Evolutionary conservation across 2,113 vertebrate species (phyloP), one percentile per base, ranked within the genome.

Genomic region (Phoenicopterus ruber): DNA sequence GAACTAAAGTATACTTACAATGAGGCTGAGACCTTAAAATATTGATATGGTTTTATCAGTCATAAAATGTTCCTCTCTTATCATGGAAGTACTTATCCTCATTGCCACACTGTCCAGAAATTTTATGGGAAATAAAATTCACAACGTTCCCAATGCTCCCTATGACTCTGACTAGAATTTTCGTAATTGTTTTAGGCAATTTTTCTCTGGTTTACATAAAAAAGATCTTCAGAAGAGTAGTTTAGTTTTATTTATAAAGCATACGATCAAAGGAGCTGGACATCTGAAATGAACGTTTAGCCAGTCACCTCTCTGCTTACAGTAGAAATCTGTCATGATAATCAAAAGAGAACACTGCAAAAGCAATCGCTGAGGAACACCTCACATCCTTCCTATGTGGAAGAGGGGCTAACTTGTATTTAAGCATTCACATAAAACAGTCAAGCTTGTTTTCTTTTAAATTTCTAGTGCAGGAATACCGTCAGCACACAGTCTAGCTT

Each of bases 141-240:
- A 34, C 9, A 78, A 17, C 13, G 36, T 9, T 88, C 11, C 18
- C 2, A 79, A 8, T 50, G 16, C 2, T 47, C 17, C 7, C 9
- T 22, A 25, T 25, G 4, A 63, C 21, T 69, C 54, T 28, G 13
- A 80, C 21, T 36, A 65, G 6, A 31, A 76, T 55, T 65, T 63
- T 57, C 0, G 0, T 25, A 20, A 29, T 25, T 59, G 1, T 32
- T 79, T 58, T 42, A 42, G 7, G 29, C 14, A 29, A 2, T 38
- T 44, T 47, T 71, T 59, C 21, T 54, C 10, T n/a, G 8, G 3
- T 49, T 61, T 49, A 44, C 8, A 50, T n/a, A 40, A 66, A 74
- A 18, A 66, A 28, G 6, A 11, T n/a, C 3, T 34, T 59, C 7
- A 55, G 44, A 81, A 76, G 6, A 52, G 10, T 38, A 59, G 6